These are phyloP conservation scores for Drosophila obscura DNA, from an alignment of 1,140 invertebrate genomes.

Conservation along the genomic window DNA sequence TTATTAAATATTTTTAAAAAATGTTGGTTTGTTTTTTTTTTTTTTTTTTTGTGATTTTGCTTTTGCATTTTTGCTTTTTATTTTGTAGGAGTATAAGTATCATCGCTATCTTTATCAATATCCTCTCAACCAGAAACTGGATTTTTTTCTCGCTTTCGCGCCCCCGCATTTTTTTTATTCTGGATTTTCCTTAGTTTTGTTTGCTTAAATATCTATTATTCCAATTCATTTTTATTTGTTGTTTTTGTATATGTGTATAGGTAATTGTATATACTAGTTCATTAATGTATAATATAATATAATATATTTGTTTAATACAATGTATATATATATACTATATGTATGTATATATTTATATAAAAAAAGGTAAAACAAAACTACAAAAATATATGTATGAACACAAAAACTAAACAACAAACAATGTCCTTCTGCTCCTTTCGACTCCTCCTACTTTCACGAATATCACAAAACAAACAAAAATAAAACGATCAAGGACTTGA, in stretches of 20 bases:
- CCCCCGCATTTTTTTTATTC: constrained; percentile 14
- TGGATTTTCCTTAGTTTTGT: constrained; percentile 17
- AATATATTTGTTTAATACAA: constrained; percentile 40
- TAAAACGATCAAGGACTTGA: constrained; percentile 18
- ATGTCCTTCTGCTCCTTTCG: constrained; percentile 11
- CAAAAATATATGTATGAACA: constrained; percentile 55
- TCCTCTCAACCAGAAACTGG: constrained; percentile 48
- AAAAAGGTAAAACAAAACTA: constrained; percentile 54
- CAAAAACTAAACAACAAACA: constrained; percentile 68
- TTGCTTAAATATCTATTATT: constrained; percentile 71
- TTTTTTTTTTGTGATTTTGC: constrained; percentile 9
- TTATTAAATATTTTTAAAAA: constrained; percentile 82
- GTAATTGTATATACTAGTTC: constrained; percentile 61
- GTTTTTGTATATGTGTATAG: constrained; percentile 42
- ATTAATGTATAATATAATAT: constrained; percentile 51
- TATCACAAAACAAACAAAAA: constrained; percentile 62
- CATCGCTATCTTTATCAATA: constrained; percentile 61
- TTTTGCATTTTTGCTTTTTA: constrained; percentile 26
- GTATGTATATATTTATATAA: constrained; percentile 47
- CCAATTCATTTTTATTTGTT: constrained; percentile 68
- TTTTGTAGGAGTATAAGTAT: constrained; percentile 71
- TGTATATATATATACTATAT: constrained; percentile 41
- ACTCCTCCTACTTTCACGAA: constrained; percentile 27
- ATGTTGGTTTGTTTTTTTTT: constrained; percentile 60
- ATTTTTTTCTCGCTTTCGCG: constrained; percentile 19